Conservation (phyloP, 2,113 vertebrate species). For the Halichoerus grypus region DNA sequence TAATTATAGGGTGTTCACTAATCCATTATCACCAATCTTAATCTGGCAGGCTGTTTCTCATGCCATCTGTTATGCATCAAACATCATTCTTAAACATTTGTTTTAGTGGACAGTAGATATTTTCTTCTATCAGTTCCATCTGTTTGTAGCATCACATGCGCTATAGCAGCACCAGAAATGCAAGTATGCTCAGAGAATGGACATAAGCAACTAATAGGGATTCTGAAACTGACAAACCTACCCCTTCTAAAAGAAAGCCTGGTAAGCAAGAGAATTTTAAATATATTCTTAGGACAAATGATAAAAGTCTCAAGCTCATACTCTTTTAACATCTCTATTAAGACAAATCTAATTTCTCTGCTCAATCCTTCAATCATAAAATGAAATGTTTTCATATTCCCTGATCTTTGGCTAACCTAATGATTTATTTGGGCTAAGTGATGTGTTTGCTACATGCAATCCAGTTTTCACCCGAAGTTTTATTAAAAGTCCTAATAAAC, state of each 20-base stretch:
- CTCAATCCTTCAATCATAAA: background rate
- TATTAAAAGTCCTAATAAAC: background rate
- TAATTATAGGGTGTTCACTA: conserved; percentile 1
- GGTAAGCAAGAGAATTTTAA: background rate
- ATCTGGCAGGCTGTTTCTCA: conserved; percentile 60
- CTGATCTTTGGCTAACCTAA: conserved; percentile 6
- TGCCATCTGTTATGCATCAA: conserved; percentile 65
- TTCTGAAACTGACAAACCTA: background rate
- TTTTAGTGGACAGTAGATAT: conserved; percentile 14
- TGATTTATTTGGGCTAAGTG: background rate
- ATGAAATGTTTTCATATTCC: conserved; percentile 3
- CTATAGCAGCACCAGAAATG: background rate
- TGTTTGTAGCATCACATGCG: background rate
- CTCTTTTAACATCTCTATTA: background rate
- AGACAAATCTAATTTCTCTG: conserved; percentile 46
- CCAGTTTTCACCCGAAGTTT: background rate
- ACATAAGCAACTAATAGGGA: background rate
- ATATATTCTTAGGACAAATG: background rate
- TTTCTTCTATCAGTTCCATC: conserved; percentile 58
- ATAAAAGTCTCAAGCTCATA: background rate
- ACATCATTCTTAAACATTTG: background rate
- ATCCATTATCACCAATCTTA: conserved; percentile 29
- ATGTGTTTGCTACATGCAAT: background rate
- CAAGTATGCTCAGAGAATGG: background rate
- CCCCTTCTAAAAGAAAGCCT: background rate